These are phyloP conservation scores for Archips xylosteana DNA, from an alignment of 2,888 invertebrate genomes.

Conservation along the genomic window DNA sequence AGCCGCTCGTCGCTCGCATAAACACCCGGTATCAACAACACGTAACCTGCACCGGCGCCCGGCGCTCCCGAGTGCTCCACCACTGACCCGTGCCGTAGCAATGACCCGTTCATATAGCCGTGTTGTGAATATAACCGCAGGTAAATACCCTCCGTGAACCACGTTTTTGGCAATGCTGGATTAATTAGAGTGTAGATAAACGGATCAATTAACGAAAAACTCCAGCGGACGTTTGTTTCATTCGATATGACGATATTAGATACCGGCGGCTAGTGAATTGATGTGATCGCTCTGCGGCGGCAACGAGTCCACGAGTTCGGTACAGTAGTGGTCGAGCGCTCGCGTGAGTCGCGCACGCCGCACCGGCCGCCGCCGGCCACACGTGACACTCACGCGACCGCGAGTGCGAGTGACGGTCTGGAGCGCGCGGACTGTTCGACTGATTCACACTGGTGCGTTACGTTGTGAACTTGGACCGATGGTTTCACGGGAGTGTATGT, in stretches of 20 bases:
- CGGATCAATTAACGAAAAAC: slow-evolving; percentile 9
- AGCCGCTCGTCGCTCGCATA: slow-evolving; percentile 63
- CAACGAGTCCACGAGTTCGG: slow-evolving; percentile 63
- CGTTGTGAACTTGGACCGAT: slow-evolving; percentile 65
- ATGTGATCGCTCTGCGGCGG: slow-evolving; percentile 62
- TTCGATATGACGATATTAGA: slow-evolving; percentile 75
- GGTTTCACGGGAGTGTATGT: slow-evolving; percentile 62
- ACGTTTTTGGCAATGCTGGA: slow-evolving; percentile 9
- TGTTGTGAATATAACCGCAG: slow-evolving; percentile 7
- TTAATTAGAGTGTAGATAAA: slow-evolving; percentile 26
- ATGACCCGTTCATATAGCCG: slow-evolving; percentile 15
- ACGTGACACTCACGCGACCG: slow-evolving; percentile 59
- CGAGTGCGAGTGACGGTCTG: slow-evolving; percentile 32
- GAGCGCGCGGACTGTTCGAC: slow-evolving; percentile 45
- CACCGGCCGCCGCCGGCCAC: slow-evolving; percentile 53
- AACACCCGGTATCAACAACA: slow-evolving; percentile 66
- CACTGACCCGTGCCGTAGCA: slow-evolving; percentile 19
- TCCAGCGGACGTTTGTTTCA: slow-evolving; percentile 55
- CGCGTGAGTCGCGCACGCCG: slow-evolving; percentile 67
- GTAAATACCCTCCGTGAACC: slow-evolving; percentile 5
- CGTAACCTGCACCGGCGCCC: slow-evolving; percentile 52
- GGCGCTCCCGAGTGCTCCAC: slow-evolving; percentile 48
- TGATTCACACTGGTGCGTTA: slow-evolving; percentile 51
- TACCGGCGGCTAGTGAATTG: slow-evolving; percentile 57
- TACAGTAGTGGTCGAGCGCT: slow-evolving; percentile 69